Evolutionary conservation across 2,113 vertebrate genomes (phyloP), one percentile per base, ranked within the genome.

Genomic region (Pterocles burchelli): DNA sequence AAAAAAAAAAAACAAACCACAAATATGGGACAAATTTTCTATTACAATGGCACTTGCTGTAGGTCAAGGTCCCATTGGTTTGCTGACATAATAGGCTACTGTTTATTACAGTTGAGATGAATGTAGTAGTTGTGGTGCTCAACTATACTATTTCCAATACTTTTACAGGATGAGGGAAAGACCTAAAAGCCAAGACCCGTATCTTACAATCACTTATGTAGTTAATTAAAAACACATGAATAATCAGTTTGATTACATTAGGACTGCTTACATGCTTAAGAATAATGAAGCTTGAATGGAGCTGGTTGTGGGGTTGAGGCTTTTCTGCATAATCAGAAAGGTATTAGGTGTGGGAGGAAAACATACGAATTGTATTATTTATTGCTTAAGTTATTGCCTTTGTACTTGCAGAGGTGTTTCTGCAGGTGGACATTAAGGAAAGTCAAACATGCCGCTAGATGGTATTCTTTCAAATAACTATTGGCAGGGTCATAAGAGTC

Each of bases 181-280:
- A 61, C 78, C 75, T 48, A 31, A 24, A 22, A 59, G 49, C 34
- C 66, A 85, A 65, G 62, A 49, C 22, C 17, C 13, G 4, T 68
- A 58, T 34, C 36, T 51, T 89, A 46, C 51, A 90, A 74, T 87
- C 78, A 77, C 66, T 95, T 88, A 36, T 17, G 11, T 46, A 75
- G 54, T 79, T 91, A 90, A 82, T 76, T 79, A 66, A 86, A 96
- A 92, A 26, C n/a, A 83, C 36, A 38, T 24, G 49, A 89, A 58
- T 82, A 88, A 92, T 93, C 65, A 92, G 16, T 70, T 48, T 92
- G 76, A 90, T 85, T 93, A 74, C 57, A 91, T 70, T 43, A 92
- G 38, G 28, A 58, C 36, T 77, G 29, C 63, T 94, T 83, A 51
- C 48, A 41, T 36, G 11, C 31, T 76, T 67, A 89, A 82, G 38